Evolutionary conservation across 1,140 invertebrate genomes (phyloP).

Genomic region (Steinernema khuongi): DNA sequence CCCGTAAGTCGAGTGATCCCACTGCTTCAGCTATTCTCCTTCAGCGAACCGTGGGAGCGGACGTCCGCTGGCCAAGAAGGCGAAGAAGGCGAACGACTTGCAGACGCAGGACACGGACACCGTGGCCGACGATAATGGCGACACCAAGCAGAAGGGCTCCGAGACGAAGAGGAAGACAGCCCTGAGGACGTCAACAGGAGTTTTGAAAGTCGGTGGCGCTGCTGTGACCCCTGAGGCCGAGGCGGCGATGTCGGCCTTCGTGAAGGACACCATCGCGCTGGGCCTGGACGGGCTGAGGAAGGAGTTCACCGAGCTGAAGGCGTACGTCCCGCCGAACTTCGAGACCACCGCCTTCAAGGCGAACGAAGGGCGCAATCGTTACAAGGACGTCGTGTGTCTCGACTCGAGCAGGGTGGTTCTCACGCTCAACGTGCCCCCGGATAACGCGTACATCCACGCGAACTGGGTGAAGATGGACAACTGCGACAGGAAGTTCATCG

Average conservation of each 20-base stretch:
- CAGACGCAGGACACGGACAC: no score
- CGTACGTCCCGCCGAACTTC: slow-evolving; percentile 3
- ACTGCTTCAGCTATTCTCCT: no score
- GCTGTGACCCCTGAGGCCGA: background rate
- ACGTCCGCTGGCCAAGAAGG: no score
- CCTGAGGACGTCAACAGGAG: no score
- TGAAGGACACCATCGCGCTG: background rate
- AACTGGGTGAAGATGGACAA: slow-evolving; percentile 30
- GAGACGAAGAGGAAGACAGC: no score
- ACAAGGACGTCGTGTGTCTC: slow-evolving; percentile 37
- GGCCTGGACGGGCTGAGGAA: background rate
- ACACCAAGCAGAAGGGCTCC: no score
- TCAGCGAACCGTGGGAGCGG: no score
- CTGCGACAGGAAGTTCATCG: slow-evolving; percentile 29
- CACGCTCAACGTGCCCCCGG: slow-evolving; percentile 33
- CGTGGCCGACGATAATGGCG: no score
- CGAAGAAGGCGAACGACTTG: no score
- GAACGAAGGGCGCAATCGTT: slow-evolving; percentile 38
- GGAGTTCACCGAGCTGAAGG: background rate
- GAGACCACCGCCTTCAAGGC: slow-evolving; percentile 7
- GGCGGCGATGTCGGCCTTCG: background rate
- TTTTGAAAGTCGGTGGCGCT: no score
- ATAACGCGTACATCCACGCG: slow-evolving; percentile 36
- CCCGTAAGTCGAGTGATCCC: no score
- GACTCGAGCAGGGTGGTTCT: slow-evolving; percentile 31